phyloP scores from a whole-genome alignment of 2,113 vertebrate genomes.

The Vimba vimba region DNA sequence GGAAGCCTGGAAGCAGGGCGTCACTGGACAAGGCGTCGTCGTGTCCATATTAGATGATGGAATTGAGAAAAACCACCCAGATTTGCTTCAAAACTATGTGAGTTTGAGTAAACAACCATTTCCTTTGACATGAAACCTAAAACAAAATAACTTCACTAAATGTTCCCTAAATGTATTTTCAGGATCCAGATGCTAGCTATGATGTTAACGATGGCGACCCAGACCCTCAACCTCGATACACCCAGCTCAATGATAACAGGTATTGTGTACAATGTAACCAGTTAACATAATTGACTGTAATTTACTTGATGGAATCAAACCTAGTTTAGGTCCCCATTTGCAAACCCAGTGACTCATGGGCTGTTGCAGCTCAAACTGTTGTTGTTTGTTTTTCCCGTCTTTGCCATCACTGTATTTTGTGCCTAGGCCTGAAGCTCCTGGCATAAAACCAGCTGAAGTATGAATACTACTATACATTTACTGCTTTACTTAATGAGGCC shows the following conservation, averaged over 20 bases:
- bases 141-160: background rate
- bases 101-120: conserved; percentile 65
- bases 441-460: conserved; percentile 14
- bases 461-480: conserved; percentile 25
- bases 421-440: conserved; percentile 3
- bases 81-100: conserved; percentile 92
- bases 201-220: conserved; percentile 96
- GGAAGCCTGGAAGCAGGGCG: conserved; percentile 92
- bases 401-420: background rate
- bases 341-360: background rate
- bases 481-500: conserved; percentile 20
- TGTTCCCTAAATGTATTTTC: conserved; percentile 23
- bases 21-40: conserved; percentile 90
- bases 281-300: background rate
- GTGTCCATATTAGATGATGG: conserved; percentile 98
- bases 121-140: background rate
- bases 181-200: conserved; percentile 89
- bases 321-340: background rate
- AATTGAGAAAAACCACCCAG: conserved; percentile 97
- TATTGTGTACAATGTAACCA: conserved; percentile 47
- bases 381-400: conserved; percentile 20
- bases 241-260: conserved; percentile 92
- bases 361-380: background rate
- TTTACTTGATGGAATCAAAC: background rate
- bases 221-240: conserved; percentile 96